Evolutionary conservation across 2,113 vertebrate species (phyloP).

Genomic region (Phyllopteryx taeniolatus): DNA sequence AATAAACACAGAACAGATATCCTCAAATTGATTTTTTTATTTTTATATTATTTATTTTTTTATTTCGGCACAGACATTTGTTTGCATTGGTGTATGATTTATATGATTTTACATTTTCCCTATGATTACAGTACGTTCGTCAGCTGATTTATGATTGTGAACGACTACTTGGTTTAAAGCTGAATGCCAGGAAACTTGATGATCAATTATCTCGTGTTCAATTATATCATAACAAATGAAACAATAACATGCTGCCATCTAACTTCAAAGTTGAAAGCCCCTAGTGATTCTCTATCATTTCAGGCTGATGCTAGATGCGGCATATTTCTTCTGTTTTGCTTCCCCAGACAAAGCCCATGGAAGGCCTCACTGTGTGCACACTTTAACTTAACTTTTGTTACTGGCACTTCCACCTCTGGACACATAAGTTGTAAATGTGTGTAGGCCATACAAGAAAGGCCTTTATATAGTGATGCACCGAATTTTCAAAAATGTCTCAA

Average conservation of each 20-base stretch:
- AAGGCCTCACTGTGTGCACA: slow-evolving; percentile 1
- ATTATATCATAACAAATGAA: slow-evolving; percentile 43
- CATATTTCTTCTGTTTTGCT: slow-evolving; percentile 49
- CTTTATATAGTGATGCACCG: too few relatives aligned
- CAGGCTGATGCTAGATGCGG: slow-evolving; percentile 31
- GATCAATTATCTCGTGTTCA: slow-evolving; percentile 63
- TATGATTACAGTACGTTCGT: slow-evolving; percentile 59
- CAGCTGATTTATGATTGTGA: slow-evolving; percentile 56
- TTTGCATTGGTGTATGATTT: slow-evolving; percentile 1
- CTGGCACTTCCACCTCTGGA: not conserved
- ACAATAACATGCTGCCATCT: slow-evolving; percentile 49
- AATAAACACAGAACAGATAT: slow-evolving; percentile 20
- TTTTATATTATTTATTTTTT: not conserved
- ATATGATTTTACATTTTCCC: slow-evolving; percentile 35
- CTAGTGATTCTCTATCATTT: slow-evolving; percentile 60
- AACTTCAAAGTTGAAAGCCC: slow-evolving; percentile 59
- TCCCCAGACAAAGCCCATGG: slow-evolving; percentile 18
- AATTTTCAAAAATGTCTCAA: too few relatives aligned
- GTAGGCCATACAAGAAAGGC: slow-evolving; percentile 32
- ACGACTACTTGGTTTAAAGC: slow-evolving; percentile 25
- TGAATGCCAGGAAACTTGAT: slow-evolving; percentile 64
- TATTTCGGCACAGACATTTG: not conserved
- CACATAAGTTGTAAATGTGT: not conserved
- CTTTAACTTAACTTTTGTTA: not conserved
- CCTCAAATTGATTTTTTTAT: not conserved